phyloP scores from a whole-genome alignment of 1,140 invertebrate genomes.

The Drosophila chauvacae region DNA sequence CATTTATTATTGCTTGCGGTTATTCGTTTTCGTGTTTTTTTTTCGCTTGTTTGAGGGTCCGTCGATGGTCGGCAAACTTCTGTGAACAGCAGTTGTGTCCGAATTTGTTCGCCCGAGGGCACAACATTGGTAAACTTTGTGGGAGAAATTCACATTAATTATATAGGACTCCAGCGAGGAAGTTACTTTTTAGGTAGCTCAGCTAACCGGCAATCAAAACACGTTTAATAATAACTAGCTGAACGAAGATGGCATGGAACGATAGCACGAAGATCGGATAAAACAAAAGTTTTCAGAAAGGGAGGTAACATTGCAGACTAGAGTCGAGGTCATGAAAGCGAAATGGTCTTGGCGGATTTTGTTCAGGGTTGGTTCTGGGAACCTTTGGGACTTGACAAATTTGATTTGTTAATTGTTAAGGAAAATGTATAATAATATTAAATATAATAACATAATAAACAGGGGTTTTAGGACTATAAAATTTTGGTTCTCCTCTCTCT shows the following conservation, averaged over 20 bases:
- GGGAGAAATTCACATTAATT: conserved; percentile 66
- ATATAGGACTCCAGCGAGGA: conserved; percentile 34
- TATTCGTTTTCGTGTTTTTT: conserved; percentile 34
- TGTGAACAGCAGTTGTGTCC: conserved; percentile 43
- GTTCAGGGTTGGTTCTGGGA: not conserved
- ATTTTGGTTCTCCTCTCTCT: no score
- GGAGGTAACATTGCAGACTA: not conserved
- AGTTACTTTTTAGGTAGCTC: conserved; percentile 33
- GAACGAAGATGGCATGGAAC: not conserved
- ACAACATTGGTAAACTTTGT: conserved; percentile 47
- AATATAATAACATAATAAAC: not conserved
- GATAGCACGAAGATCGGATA: conserved; percentile 28
- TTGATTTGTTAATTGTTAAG: no score
- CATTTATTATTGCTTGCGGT: conserved; percentile 64
- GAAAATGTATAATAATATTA: not conserved
- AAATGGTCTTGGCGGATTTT: not conserved
- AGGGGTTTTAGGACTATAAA: not conserved
- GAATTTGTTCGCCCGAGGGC: conserved; percentile 24
- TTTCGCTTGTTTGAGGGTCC: conserved; percentile 53
- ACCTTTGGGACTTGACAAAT: not conserved
- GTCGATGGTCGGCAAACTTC: conserved; percentile 62
- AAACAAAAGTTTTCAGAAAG: conserved; percentile 2
- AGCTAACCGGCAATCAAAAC: conserved; percentile 58
- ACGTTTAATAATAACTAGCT: conserved; percentile 48
- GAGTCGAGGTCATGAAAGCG: not conserved